Conservation (phyloP, 2,888 invertebrate genomes). For the Trissonchulus sp. region DNA sequence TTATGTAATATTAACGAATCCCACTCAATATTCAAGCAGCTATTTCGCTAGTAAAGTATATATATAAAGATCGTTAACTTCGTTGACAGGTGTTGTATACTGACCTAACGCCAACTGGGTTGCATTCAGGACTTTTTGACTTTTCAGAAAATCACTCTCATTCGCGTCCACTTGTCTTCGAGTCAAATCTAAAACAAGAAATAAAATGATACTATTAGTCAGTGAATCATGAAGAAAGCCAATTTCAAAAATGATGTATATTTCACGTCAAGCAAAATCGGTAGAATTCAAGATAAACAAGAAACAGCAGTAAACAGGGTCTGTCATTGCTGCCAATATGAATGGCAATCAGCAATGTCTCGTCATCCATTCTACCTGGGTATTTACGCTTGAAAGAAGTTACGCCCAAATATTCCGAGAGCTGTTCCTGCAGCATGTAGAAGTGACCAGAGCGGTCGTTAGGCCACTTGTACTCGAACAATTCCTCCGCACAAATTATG, state of each 20-base stretch:
- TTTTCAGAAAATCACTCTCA: constrained; percentile 78
- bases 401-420: constrained; percentile 85
- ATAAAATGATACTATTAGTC: too few relatives aligned
- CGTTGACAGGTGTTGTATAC: too few relatives aligned
- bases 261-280: background rate
- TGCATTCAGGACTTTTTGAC: constrained; percentile 69
- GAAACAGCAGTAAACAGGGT: too few relatives aligned
- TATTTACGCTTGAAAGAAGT: constrained; percentile 89
- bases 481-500: constrained; percentile 66
- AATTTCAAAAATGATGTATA: background rate
- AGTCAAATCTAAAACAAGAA: constrained; percentile 67
- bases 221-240: too few relatives aligned
- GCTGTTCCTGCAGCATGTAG: constrained; percentile 90
- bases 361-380: too few relatives aligned
- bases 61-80: too few relatives aligned
- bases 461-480: constrained; percentile 92
- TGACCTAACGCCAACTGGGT: constrained; percentile 85
- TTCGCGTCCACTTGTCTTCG: constrained; percentile 79
- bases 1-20: too few relatives aligned
- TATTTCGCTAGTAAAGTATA: too few relatives aligned
- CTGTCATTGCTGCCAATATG: too few relatives aligned
- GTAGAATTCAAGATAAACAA: too few relatives aligned
- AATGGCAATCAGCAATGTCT: too few relatives aligned
- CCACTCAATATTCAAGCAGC: too few relatives aligned
- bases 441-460: constrained; percentile 65